phyloP scores from a whole-genome alignment of 1,140 invertebrate species.

The Riptortus pedestris region DNA sequence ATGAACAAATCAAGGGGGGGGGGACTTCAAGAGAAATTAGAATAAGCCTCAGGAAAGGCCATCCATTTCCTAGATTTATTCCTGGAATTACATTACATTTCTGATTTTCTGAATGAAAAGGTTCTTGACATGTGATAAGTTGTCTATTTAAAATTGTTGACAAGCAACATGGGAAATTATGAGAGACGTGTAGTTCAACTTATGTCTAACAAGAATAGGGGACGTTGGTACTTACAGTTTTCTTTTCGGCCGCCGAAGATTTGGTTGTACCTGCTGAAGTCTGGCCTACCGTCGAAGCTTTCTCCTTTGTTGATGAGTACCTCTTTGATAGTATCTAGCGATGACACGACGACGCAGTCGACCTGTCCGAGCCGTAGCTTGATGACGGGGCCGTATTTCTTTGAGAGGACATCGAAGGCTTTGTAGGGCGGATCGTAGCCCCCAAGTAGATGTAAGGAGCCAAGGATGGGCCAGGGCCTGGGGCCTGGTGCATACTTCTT shows the following conservation, averaged over 20 bases:
- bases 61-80: too few species aligned
- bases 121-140: too few species aligned
- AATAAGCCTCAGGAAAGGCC: too few species aligned
- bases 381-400: constrained; percentile 46
- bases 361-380: constrained; percentile 48
- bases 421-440: constrained; percentile 52
- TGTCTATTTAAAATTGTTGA: too few species aligned
- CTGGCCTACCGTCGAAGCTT: constrained; percentile 53
- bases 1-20: too few species aligned
- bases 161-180: too few species aligned
- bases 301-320: constrained; percentile 49
- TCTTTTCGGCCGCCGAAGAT: constrained; percentile 55
- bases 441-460: constrained; percentile 47
- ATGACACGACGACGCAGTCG: constrained; percentile 52
- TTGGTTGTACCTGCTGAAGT: constrained; percentile 50
- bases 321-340: constrained; percentile 50
- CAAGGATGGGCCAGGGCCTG: constrained; percentile 47
- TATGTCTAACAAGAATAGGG: too few species aligned
- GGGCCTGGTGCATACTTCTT: constrained; percentile 40
- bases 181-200: too few species aligned
- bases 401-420: constrained; percentile 46
- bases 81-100: too few species aligned
- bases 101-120: too few species aligned
- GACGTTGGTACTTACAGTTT: constrained; percentile 50
- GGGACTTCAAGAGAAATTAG: too few species aligned